phyloP scores from a whole-genome alignment of 2,888 invertebrate species.

The Mimachlamys varia region DNA sequence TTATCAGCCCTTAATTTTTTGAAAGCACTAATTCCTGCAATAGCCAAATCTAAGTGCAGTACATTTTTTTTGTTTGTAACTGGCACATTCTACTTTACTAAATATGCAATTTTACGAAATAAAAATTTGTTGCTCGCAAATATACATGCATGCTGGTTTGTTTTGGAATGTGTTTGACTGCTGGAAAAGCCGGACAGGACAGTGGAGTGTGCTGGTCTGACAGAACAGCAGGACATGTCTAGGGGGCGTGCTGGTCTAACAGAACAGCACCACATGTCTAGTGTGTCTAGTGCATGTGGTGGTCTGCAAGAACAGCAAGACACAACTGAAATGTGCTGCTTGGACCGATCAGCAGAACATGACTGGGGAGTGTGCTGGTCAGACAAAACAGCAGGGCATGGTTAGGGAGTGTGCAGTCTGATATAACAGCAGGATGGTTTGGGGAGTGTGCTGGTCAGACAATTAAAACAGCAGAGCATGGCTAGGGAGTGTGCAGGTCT shows the following conservation, averaged over 20 bases:
- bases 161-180: neutral
- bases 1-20: slow-evolving; percentile 4
- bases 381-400: neutral
- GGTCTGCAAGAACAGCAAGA: neutral
- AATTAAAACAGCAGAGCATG: neutral
- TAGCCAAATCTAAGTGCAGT: neutral
- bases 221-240: neutral
- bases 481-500: too few relatives aligned
- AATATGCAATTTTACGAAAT: neutral
- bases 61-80: neutral
- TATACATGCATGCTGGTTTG: neutral
- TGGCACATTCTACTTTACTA: neutral
- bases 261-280: neutral
- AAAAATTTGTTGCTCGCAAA: neutral
- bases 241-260: neutral
- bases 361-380: neutral
- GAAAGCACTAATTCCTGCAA: neutral
- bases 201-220: neutral
- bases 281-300: neutral
- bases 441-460: neutral
- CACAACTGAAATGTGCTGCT: neutral
- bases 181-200: neutral
- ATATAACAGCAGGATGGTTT: neutral
- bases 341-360: neutral
- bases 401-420: too few relatives aligned